phyloP scores from a whole-genome alignment of 2,888 invertebrate species.

The Xanthia icteritia region DNA sequence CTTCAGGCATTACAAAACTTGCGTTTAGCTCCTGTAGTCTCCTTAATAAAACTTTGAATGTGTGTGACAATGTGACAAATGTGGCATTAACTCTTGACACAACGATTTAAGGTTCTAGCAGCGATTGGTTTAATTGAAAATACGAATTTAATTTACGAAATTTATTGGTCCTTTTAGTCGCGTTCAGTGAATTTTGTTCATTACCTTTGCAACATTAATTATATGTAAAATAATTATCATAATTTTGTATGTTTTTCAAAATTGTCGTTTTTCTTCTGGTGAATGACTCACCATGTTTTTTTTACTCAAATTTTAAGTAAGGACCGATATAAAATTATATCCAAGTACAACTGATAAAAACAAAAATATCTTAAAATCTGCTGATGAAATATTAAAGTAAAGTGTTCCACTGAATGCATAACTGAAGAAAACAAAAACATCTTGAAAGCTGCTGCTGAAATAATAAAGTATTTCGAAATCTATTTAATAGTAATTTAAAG shows the following conservation, averaged over 20 bases:
- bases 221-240: no score
- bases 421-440: not conserved
- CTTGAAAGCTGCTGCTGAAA: not conserved
- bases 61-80: no score
- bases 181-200: no score
- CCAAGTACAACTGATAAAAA: not conserved
- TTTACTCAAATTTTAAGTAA: no score
- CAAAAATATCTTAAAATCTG: not conserved
- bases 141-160: not conserved
- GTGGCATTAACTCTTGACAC: no score
- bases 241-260: not conserved
- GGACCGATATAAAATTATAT: not conserved
- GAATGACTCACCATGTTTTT: not conserved
- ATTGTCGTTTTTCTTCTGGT: not conserved
- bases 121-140: not conserved
- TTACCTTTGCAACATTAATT: no score
- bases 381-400: not conserved
- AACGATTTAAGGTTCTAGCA: no score
- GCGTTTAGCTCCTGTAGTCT: no score
- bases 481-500: slow-evolving; percentile 7
- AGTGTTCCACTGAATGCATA: not conserved
- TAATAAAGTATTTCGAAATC: slow-evolving; percentile 18
- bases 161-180: not conserved
- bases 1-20: no score
- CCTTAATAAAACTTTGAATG: no score